These are phyloP conservation scores for Drosophila neocordata DNA, from an alignment of 1,140 invertebrate genomes.

Conservation along the genomic window DNA sequence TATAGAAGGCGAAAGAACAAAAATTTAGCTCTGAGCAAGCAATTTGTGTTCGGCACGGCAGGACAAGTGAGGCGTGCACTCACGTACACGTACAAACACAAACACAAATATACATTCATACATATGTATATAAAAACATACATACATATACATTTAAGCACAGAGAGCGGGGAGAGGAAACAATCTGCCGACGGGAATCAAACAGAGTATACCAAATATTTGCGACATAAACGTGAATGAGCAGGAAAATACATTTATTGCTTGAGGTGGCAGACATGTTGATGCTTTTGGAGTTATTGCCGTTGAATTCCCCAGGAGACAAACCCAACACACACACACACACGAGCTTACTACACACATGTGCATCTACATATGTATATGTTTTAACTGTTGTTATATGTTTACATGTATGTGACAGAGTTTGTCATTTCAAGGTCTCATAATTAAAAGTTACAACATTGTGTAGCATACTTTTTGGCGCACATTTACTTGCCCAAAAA, in stretches of 20 bases:
- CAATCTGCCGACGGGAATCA: conserved; percentile 13
- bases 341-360: background rate
- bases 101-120: background rate
- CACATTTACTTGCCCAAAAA: background rate
- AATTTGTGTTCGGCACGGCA: background rate
- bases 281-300: conserved; percentile 11
- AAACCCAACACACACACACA: conserved; percentile 2
- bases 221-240: conserved; percentile 29
- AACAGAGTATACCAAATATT: conserved; percentile 34
- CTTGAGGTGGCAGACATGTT: conserved; percentile 19
- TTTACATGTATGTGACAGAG: background rate
- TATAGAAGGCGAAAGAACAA: background rate
- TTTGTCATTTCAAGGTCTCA: background rate
- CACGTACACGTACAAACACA: background rate
- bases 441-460: conserved; percentile 45
- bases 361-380: background rate
- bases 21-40: background rate
- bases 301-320: conserved; percentile 8
- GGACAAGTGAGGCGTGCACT: background rate
- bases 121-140: no score
- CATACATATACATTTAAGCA: background rate
- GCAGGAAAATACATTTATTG: conserved; percentile 44
- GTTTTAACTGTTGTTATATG: background rate
- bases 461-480: conserved; percentile 28
- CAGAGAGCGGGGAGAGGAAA: background rate